Evolutionary conservation across 2,888 invertebrate species (phyloP).

Genomic region (Agelastica alni): DNA sequence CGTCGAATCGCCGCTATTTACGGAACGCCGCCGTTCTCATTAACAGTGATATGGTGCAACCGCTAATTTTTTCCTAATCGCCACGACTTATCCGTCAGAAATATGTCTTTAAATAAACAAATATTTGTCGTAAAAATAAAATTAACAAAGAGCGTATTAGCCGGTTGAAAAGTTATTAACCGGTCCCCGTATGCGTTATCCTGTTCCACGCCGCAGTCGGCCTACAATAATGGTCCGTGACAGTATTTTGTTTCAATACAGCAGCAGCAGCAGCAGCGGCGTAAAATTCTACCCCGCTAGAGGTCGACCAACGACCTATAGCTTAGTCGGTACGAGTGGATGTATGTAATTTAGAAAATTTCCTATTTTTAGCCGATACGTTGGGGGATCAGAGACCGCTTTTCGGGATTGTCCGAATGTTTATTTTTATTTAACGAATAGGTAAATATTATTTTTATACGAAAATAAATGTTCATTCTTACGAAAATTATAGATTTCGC

Average conservation of each 20-base stretch:
- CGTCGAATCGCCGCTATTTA: neutral
- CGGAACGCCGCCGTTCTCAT: slow-evolving; percentile 20
- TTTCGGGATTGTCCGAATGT: neutral
- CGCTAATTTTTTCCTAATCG: too few relatives aligned
- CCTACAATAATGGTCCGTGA: slow-evolving; percentile 7
- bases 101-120: too few relatives aligned
- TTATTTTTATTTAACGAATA: neutral
- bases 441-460: too few relatives aligned
- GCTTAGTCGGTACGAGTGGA: slow-evolving; percentile 12
- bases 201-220: slow-evolving; percentile 20
- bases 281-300: slow-evolving; percentile 16
- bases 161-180: slow-evolving; percentile 15
- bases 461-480: too few relatives aligned
- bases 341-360: too few relatives aligned
- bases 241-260: slow-evolving; percentile 3
- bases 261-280: slow-evolving; percentile 3
- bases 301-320: slow-evolving; percentile 29
- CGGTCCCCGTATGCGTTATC: slow-evolving; percentile 21
- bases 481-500: too few relatives aligned
- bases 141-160: too few relatives aligned
- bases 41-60: too few relatives aligned
- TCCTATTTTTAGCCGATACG: neutral
- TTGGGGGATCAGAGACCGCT: slow-evolving; percentile 1
- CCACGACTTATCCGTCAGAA: too few relatives aligned
- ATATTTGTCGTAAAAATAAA: too few relatives aligned